phyloP scores from a whole-genome alignment of 2,113 vertebrate species.

The Sphaerodactylus townsendi region DNA sequence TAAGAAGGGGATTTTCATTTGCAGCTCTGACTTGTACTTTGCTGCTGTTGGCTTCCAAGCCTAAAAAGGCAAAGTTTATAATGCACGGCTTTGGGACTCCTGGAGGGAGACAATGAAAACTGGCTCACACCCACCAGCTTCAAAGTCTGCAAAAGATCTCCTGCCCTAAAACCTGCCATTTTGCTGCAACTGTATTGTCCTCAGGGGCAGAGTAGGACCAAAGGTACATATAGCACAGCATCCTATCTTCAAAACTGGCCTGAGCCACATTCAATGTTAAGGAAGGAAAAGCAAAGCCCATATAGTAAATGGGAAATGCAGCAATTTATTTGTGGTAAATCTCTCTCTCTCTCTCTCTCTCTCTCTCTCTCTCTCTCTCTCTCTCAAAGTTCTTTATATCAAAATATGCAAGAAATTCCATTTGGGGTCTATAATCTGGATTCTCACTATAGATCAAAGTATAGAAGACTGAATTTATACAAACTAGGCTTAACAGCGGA shows the following conservation, averaged over 20 bases:
- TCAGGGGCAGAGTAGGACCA: neutral
- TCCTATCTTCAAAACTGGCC: neutral
- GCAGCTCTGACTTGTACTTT: neutral
- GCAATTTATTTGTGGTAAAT: neutral
- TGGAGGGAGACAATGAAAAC: neutral
- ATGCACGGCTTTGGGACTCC: neutral
- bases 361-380: neutral
- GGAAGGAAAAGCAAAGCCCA: neutral
- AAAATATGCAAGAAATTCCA: neutral
- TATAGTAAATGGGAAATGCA: neutral
- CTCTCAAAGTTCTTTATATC: neutral
- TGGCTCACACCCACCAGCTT: neutral
- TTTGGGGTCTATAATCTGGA: neutral
- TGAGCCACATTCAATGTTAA: neutral
- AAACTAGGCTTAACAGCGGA: neutral
- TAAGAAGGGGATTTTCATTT: neutral
- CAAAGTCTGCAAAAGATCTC: neutral
- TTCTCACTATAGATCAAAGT: neutral
- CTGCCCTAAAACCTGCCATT: neutral
- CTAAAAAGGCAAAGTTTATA: slow-evolving; percentile 32
- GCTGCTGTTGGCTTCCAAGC: slow-evolving; percentile 9
- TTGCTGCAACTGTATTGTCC: neutral
- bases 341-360: neutral
- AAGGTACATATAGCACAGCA: too few species aligned
- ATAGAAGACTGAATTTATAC: neutral